Evolutionary conservation across 2,797 vertebrate genomes (phyloP), one percentile per base, ranked within the genome.

Genomic region (Smutsia temminckii): DNA sequence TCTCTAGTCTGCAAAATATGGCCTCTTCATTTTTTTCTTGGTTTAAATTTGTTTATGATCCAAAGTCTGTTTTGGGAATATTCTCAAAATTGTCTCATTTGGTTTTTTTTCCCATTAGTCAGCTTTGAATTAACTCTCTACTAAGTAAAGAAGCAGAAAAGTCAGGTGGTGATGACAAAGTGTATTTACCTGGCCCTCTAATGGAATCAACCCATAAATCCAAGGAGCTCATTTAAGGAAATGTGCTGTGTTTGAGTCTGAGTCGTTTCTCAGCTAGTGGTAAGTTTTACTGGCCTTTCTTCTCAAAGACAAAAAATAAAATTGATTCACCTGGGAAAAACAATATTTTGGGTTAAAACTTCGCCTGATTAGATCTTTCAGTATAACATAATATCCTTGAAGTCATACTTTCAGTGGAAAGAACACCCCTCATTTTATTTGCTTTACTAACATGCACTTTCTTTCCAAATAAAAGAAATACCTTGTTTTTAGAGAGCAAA

Each of bases 401-500:
- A 97, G 57, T 93, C 57, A 92, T 34, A 85, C 46, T 87, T 63
- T 92, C 68, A 92, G n/a, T 81, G 81, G 57, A 53, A 92, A 75
- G 27, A 89, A 91, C 20, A 88, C n/a, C 69, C n/a, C 42, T 94
- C n/a, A 55, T 80, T 91, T 93, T 95, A 18, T 95, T 96, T 95
- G 55, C 85, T 75, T 71, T 94, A 77, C 20, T 59, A 66, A 96
- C 49, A 97, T 91, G 69, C 42, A 27, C 23, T 53, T 23, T 9
- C 34, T 8, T 2, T 46, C n/a, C n/a, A 68, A 57, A 32, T 94
- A 49, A 87, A 95, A 51, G 74, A 25, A 72, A 63, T 53, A 66
- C 71, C 53, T 95, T 95, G 80, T 57, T 94, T 93, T 95, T 91
- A 93, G 79, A 69, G 57, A 95, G 40, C n/a, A 94, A 95, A 95